Evolutionary conservation across 2,797 vertebrate species (phyloP).

Genomic region (Sus cebifrons): DNA sequence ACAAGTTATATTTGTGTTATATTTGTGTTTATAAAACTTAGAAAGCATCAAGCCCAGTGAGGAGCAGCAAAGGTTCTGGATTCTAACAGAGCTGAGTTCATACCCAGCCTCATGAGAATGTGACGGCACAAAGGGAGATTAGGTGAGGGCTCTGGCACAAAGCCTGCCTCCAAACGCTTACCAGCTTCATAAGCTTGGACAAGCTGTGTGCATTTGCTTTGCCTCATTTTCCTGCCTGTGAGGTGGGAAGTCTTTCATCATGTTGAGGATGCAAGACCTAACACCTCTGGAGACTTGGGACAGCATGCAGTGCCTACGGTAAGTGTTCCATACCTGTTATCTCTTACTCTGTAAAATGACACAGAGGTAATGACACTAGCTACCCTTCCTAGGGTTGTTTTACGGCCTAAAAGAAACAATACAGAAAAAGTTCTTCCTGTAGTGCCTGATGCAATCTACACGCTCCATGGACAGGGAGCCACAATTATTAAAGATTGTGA

Average conservation of each 20-base stretch:
- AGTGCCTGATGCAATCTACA: no score
- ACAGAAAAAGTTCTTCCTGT: neutral
- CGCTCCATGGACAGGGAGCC: no score
- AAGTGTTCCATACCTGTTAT: neutral
- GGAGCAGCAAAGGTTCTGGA: neutral
- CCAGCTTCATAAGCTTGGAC: neutral
- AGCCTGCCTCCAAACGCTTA: neutral
- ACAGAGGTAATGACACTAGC: neutral
- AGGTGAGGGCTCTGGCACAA: neutral
- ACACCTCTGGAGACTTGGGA: neutral
- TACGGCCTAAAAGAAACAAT: constrained; percentile 13
- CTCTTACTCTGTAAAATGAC: neutral
- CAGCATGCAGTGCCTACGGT: accelerated
- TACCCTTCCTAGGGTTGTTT: neutral
- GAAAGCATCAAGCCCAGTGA: neutral
- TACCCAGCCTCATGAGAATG: neutral
- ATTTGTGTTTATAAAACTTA: constrained; percentile 12
- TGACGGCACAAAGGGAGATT: neutral
- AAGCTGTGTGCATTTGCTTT: neutral
- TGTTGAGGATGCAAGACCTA: neutral
- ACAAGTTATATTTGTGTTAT: neutral
- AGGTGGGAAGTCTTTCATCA: neutral
- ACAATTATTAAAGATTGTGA: no score
- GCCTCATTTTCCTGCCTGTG: neutral
- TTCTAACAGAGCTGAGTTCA: neutral